Evolutionary conservation across 2,888 invertebrate species (phyloP), one percentile per base, ranked within the genome.

Genomic region (Romanomermis culicivorax): DNA sequence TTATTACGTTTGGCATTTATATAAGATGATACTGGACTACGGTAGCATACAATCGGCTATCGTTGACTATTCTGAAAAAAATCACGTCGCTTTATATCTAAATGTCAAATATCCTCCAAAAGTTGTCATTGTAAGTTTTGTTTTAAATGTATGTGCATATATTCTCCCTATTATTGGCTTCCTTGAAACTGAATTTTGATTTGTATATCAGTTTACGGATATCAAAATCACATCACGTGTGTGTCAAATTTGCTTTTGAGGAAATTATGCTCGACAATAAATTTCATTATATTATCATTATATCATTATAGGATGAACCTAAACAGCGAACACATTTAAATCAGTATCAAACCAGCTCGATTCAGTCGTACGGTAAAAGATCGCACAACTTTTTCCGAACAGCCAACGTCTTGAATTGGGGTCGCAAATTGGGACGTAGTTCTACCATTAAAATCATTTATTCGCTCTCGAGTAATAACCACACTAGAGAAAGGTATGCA

Each of bases 41-140:
- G 4, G 27, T 4, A 11, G 27, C 4, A 53, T 53, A 11, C 24
- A 20, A 4, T 30, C 36, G n/a, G n/a, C 51, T 3, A 23, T 53
- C 11, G 47, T 53, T 4, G 53, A 53, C 29, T 53, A 53, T 51
- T 20, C 36, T 7, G 51, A 23, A 7, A 20, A 29, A 4, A 17
- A 36, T 29, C 11, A 20, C 20, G 29, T 51, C 17, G 36, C 51
- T 3, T 36, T 51, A 3, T 36, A 51, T 30, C 24, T 51, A 2
- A 4, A 36, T n/a, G 30, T 51, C 3, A 29, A 29, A 20, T 30
- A 29, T 30, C 51, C 51, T 20, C 51, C 51, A 3, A 50, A 26
- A 26, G 27, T 27, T 14, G 23, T 25, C 11, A 11, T 26, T 7
- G 7, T 23, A 11, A 23, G 7, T 20, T 27, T 20, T 7, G 11